Conservation (phyloP, 2,797 vertebrate species). For the Squalus acanthias region DNA sequence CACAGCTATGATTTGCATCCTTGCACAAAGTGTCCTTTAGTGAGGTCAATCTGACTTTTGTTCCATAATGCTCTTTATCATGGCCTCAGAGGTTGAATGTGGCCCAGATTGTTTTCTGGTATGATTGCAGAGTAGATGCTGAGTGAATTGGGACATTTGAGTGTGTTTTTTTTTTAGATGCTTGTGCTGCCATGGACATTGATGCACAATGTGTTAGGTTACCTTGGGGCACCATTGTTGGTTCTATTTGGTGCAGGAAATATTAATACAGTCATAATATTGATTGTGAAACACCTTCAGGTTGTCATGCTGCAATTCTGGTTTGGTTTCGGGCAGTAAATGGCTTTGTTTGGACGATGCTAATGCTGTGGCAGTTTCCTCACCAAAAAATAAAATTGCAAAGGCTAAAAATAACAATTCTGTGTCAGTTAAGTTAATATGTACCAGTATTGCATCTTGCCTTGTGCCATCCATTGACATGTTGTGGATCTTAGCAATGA, state of each 20-base stretch:
- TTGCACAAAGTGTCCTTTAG: neutral
- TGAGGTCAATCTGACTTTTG: neutral
- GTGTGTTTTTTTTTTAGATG: neutral
- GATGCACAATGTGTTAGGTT: neutral
- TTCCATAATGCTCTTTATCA: neutral
- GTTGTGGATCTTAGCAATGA: neutral
- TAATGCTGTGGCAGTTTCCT: neutral
- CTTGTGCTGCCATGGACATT: neutral
- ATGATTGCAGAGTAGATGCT: neutral
- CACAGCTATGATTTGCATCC: neutral
- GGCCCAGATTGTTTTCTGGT: neutral
- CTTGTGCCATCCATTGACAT: neutral
- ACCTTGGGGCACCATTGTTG: neutral
- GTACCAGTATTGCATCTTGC: neutral
- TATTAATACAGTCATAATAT: neutral
- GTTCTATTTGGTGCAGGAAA: neutral
- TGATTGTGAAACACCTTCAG: neutral
- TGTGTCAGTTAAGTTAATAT: neutral
- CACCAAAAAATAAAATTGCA: neutral
- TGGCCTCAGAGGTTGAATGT: neutral
- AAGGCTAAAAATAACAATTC: neutral
- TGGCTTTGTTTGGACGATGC: neutral
- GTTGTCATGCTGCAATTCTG: neutral
- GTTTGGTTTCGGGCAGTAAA: neutral
- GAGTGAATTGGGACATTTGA: neutral